These are phyloP conservation scores for Aphrophora alni DNA, from an alignment of 2,888 invertebrate genomes.

Conservation along the genomic window DNA sequence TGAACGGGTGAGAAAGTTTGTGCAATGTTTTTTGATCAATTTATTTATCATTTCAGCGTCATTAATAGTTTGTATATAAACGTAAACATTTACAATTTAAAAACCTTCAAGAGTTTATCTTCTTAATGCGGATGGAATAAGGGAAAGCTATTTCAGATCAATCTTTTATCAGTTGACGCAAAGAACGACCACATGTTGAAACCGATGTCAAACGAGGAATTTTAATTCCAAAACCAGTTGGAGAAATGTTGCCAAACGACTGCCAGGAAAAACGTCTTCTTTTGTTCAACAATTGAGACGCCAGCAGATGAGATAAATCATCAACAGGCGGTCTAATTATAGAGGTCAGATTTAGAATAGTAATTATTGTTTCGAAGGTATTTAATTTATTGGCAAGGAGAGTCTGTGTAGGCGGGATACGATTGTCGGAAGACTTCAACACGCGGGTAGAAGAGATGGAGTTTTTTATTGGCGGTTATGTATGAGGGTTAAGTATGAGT, in stretches of 20 bases:
- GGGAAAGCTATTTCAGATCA: not conserved
- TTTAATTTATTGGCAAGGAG: not conserved
- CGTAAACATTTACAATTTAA: too few relatives aligned
- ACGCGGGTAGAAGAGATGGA: not conserved
- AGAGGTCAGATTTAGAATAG: too few relatives aligned
- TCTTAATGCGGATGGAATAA: not conserved
- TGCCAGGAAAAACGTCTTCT: not conserved
- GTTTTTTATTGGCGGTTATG: too few relatives aligned
- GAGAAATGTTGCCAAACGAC: not conserved
- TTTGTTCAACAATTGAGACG: not conserved
- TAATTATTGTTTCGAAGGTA: not conserved
- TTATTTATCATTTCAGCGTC: too few relatives aligned
- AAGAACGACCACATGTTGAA: not conserved
- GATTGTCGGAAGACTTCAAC: not conserved
- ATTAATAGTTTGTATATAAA: too few relatives aligned
- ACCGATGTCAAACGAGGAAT: not conserved
- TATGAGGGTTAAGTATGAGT: too few relatives aligned
- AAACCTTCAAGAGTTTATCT: too few relatives aligned
- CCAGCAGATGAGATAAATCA: not conserved
- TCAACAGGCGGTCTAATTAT: not conserved
- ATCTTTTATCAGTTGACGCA: not conserved
- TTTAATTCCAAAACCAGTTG: not conserved
- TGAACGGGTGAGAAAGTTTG: too few relatives aligned
- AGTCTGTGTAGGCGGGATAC: not conserved
- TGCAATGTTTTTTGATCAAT: too few relatives aligned